Conservation (phyloP, 2,113 vertebrate genomes). For the Raja brachyura region DNA sequence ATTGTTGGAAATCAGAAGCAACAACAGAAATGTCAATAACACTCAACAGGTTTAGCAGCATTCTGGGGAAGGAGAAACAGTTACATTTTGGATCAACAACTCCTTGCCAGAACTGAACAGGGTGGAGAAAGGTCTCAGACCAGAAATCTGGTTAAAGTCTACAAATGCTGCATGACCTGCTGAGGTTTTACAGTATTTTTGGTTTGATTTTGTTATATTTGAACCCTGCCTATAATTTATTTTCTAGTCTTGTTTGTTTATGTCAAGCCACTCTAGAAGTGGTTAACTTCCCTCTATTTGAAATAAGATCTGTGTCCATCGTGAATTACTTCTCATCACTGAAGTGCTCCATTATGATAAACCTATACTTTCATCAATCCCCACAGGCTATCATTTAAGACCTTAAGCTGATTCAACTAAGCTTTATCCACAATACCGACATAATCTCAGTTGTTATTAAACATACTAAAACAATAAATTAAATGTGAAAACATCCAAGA, state of each 20-base stretch:
- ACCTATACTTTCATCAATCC: neutral
- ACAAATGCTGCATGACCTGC: too few species aligned
- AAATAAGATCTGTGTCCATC: neutral
- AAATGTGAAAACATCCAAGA: neutral
- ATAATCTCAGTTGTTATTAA: neutral
- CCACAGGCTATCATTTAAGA: neutral
- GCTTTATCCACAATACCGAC: constrained; percentile 13
- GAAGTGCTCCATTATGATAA: neutral
- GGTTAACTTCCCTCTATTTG: neutral
- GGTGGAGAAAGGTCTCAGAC: too few species aligned
- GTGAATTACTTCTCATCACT: neutral
- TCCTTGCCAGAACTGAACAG: too few species aligned
- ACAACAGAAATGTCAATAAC: too few species aligned
- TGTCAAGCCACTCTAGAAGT: neutral
- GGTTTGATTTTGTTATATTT: too few species aligned
- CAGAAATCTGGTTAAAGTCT: too few species aligned
- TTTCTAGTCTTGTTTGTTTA: neutral
- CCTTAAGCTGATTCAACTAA: constrained; percentile 30
- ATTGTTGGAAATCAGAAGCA: too few species aligned
- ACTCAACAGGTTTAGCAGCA: too few species aligned
- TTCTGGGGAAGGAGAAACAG: too few species aligned
- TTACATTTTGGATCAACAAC: too few species aligned
- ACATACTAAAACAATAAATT: constrained; percentile 20
- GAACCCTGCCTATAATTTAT: too few species aligned
- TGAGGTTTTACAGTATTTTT: too few species aligned